Conservation (phyloP, 2,797 vertebrate species). For the Coendou prehensilis region DNA sequence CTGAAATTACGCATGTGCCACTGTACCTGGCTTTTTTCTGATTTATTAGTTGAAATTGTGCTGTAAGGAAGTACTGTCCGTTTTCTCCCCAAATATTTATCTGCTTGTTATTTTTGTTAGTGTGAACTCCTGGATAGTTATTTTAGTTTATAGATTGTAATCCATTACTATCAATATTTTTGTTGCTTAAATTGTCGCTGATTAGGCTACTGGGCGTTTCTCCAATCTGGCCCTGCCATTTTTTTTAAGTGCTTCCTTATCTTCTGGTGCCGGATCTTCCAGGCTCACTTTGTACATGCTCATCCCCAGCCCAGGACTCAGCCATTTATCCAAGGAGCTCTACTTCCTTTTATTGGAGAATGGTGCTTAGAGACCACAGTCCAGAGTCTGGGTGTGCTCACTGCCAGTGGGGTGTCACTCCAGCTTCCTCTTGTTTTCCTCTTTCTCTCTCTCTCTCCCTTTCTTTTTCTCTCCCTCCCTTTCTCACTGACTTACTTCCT, state of each 20-base stretch:
- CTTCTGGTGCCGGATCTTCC: not conserved
- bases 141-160: not conserved
- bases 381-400: not conserved
- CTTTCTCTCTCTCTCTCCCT: rapidly evolving
- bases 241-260: not conserved
- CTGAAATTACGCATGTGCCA: not conserved
- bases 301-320: not conserved
- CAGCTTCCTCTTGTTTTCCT: rapidly evolving
- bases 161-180: not conserved
- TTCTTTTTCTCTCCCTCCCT: rapidly evolving
- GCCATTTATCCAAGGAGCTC: not conserved
- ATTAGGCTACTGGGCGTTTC: too few species aligned
- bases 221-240: not conserved
- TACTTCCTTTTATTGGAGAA: not conserved
- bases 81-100: not conserved
- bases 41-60: not conserved
- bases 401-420: not conserved
- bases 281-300: not conserved
- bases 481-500: too few species aligned
- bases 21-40: not conserved
- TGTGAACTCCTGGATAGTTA: not conserved
- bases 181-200: not conserved
- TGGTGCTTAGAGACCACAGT: constrained; percentile 55
- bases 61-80: not conserved
- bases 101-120: not conserved